A percentile compares a stretch with the other conserved stretches of the same genome.
Evolutionary conservation across 2,888 invertebrate species (phyloP).

Genomic region (Epirrhoe alternata): DNA sequence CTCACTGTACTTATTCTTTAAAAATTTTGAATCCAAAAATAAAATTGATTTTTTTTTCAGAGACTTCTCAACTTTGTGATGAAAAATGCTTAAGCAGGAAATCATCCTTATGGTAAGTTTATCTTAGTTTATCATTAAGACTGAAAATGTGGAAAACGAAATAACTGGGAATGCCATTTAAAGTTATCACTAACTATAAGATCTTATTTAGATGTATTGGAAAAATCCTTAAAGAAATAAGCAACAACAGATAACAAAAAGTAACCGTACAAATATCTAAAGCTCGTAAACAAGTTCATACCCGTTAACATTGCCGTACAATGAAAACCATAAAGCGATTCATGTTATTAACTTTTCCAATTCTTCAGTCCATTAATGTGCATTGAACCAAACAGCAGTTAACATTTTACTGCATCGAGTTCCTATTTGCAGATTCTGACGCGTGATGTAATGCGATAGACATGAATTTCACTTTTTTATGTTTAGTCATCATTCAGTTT

Average conservation of each 20-base stretch:
- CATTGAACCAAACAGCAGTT: slow-evolving; percentile 58
- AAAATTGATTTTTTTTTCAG: slow-evolving; percentile 52
- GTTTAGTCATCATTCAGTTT: slow-evolving; percentile 59
- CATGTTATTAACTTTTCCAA: slow-evolving; percentile 50
- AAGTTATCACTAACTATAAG: too few relatives aligned
- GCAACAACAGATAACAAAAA: background rate
- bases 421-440: slow-evolving; percentile 51
- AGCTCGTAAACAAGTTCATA: slow-evolving; percentile 18
- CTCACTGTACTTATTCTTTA: background rate
- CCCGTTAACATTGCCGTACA: slow-evolving; percentile 11
- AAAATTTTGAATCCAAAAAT: background rate
- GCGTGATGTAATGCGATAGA: slow-evolving; percentile 61
- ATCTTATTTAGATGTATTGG: background rate
- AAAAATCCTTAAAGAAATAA: background rate
- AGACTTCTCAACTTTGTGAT: slow-evolving; percentile 59
- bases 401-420: slow-evolving; percentile 59
- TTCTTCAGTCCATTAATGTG: slow-evolving; percentile 56
- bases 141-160: too few relatives aligned
- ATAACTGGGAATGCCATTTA: too few relatives aligned
- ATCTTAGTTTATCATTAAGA: background rate
- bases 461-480: slow-evolving; percentile 70
- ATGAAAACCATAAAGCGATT: slow-evolving; percentile 13
- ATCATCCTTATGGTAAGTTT: slow-evolving; percentile 73
- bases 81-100: slow-evolving; percentile 78
- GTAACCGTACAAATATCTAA: background rate